Conservation (phyloP, 2,113 vertebrate genomes). For the Hippotragus niger region DNA sequence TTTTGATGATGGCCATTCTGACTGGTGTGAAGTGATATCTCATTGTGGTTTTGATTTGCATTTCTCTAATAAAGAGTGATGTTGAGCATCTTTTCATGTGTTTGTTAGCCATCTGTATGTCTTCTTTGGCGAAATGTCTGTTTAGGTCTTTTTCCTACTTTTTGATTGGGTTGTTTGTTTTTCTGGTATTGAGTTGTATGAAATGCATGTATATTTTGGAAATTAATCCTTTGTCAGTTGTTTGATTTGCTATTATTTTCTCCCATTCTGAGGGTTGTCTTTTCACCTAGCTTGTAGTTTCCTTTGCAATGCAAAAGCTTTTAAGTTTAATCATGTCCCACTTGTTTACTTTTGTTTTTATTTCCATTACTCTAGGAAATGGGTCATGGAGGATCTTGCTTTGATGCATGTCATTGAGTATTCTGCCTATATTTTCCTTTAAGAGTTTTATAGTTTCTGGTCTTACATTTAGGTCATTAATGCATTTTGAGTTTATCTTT, state of each 20-base stretch:
- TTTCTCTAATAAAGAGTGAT: background rate
- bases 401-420: fast-evolving
- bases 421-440: background rate
- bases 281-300: background rate
- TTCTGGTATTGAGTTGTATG: background rate
- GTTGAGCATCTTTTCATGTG: background rate
- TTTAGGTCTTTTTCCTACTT: background rate
- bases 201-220: background rate
- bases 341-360: background rate
- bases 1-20: background rate
- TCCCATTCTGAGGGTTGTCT: background rate
- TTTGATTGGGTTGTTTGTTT: background rate
- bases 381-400: background rate
- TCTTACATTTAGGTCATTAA: background rate
- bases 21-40: background rate
- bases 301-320: background rate
- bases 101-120: background rate
- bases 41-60: background rate
- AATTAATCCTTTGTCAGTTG: background rate
- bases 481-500: background rate
- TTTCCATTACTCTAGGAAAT: background rate
- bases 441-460: background rate
- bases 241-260: background rate
- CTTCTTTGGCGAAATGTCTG: fast-evolving
- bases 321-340: background rate